These are phyloP conservation scores for Euplexia lucipara DNA, from an alignment of 2,888 invertebrate species.

Conservation along the genomic window DNA sequence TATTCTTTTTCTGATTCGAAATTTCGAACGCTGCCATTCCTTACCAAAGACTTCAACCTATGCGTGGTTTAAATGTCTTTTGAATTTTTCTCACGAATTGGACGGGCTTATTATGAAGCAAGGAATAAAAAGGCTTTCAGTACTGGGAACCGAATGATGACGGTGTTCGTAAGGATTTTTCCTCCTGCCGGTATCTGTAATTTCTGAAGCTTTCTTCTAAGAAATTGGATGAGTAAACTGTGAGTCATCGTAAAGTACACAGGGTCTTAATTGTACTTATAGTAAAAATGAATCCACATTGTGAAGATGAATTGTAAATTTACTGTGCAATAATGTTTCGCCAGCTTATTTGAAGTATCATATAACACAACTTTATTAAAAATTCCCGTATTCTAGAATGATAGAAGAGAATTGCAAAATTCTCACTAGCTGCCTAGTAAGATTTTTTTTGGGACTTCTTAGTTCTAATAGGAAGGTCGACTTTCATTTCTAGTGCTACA, in stretches of 20 bases:
- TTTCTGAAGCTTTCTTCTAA: conserved; percentile 67
- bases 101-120: conserved; percentile 34
- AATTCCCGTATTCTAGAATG: background rate
- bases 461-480: background rate
- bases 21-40: conserved; percentile 16
- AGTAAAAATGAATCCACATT: background rate
- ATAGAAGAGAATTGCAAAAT: background rate
- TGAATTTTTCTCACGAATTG: conserved; percentile 66
- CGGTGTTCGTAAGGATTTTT: conserved; percentile 59
- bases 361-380: background rate
- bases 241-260: conserved; percentile 52
- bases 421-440: background rate
- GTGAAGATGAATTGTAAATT: background rate
- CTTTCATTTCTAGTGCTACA: background rate
- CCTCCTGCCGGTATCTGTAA: conserved; percentile 61
- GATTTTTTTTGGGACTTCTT: too few species aligned
- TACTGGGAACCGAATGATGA: conserved; percentile 64
- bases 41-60: conserved; percentile 35
- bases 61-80: conserved; percentile 48
- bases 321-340: background rate
- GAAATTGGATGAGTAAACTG: conserved; percentile 54
- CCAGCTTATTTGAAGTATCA: background rate
- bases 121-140: conserved; percentile 62
- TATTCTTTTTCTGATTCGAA: conserved; percentile 6
- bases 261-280: conserved; percentile 7